These are phyloP conservation scores for Holothuria glaberrima DNA, from an alignment of 35 echinoderm and acorn worm species.

Conservation along the genomic window DNA sequence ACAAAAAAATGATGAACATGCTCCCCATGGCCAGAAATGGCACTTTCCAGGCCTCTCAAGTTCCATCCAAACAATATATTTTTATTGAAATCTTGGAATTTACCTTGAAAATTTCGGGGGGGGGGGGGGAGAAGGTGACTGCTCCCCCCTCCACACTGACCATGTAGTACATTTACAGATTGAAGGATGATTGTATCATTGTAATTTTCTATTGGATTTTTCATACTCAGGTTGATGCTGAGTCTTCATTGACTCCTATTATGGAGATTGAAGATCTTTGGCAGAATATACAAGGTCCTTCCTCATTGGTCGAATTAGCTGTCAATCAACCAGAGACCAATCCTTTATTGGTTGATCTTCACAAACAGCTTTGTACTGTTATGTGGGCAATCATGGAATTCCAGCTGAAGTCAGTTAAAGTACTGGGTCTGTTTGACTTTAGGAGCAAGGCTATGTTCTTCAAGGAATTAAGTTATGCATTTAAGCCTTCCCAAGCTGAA, in stretches of 20 bases:
- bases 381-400: slow-evolving; percentile 93
- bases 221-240: slow-evolving; percentile 67
- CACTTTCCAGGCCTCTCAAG: no score
- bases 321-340: slow-evolving; percentile 79
- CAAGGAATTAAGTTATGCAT: slow-evolving; percentile 70
- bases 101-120: no score
- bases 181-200: no score
- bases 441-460: slow-evolving; percentile 89
- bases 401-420: slow-evolving; percentile 85
- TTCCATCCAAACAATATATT: no score
- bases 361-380: slow-evolving; percentile 88
- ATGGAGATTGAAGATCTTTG: slow-evolving; percentile 89
- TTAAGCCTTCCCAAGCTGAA: slow-evolving; percentile 50
- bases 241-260: slow-evolving; percentile 72
- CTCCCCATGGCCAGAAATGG: no score
- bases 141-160: no score
- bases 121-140: no score
- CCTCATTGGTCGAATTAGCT: slow-evolving; percentile 86
- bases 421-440: slow-evolving; percentile 81
- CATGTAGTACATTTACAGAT: no score
- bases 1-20: no score
- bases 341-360: slow-evolving; percentile 83
- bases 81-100: no score
- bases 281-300: slow-evolving; percentile 88
- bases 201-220: not conserved